A percentile compares a stretch with the other conserved stretches of the same genome.
Conservation (phyloP, 1,140 invertebrate species). For the Drosophila serrata region DNA sequence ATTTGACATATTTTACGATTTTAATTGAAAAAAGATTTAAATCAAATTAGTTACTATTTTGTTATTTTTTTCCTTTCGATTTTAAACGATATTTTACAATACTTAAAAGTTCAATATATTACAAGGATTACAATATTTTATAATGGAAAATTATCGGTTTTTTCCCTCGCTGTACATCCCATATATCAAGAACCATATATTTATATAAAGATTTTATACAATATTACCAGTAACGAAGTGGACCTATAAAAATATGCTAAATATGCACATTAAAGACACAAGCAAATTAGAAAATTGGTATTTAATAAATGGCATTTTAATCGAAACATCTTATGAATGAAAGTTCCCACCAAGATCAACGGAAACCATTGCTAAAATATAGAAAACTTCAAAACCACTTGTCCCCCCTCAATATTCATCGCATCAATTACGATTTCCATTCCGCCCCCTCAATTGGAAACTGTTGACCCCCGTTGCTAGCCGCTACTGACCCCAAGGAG, state of each 20-base stretch:
- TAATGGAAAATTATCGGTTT: neutral
- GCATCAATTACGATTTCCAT: conserved; percentile 53
- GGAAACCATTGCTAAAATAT: conserved; percentile 4
- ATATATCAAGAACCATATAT: neutral
- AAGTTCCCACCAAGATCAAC: too few relatives aligned
- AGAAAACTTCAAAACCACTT: conserved; percentile 35
- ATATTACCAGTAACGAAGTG: neutral
- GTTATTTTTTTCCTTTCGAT: too few relatives aligned
- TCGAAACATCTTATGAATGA: neutral
- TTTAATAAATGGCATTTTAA: neutral
- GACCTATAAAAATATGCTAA: neutral
- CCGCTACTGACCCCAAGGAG: conserved; percentile 56
- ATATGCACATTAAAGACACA: accelerated
- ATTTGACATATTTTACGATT: too few relatives aligned
- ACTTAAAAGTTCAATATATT: too few relatives aligned
- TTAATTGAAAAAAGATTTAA: too few relatives aligned
- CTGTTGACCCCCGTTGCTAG: conserved; percentile 47
- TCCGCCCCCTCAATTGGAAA: conserved; percentile 66
- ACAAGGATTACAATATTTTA: neutral
- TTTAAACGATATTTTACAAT: too few relatives aligned
- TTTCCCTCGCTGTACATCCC: neutral
- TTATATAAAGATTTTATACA: neutral
- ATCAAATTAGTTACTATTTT: too few relatives aligned
- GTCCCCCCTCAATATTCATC: conserved; percentile 25
- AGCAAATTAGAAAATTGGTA: neutral